These are phyloP conservation scores for Campoletis raptor DNA, from an alignment of 2,888 invertebrate genomes.

Conservation along the genomic window DNA sequence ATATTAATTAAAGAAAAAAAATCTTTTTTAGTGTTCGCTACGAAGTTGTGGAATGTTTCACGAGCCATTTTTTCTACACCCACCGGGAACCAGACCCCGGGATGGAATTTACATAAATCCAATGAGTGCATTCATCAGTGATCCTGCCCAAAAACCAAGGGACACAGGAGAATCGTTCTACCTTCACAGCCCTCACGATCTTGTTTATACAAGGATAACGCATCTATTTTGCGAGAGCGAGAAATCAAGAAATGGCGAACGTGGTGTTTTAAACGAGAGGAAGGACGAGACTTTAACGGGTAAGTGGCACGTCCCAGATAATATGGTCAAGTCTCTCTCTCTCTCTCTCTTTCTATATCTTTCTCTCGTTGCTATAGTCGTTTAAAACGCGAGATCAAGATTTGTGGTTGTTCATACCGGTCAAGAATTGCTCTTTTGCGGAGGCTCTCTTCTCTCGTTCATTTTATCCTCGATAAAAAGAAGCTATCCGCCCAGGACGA, in stretches of 20 bases:
- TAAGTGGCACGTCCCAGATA: slow-evolving; percentile 81
- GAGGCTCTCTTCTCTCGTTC: slow-evolving; percentile 8
- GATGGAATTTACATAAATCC: slow-evolving; percentile 95
- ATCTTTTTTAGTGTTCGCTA: slow-evolving; percentile 78
- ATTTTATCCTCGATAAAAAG: slow-evolving; percentile 1
- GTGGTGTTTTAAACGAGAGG: slow-evolving; percentile 74
- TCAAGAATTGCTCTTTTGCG: slow-evolving; percentile 36
- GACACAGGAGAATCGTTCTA: slow-evolving; percentile 90
- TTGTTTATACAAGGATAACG: slow-evolving; percentile 93
- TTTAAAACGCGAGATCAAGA: background rate
- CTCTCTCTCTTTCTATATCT: slow-evolving; percentile 28
- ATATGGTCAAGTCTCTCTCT: slow-evolving; percentile 48
- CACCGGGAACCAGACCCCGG: slow-evolving; percentile 86
- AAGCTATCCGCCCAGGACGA: slow-evolving; percentile 63
- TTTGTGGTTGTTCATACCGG: slow-evolving; percentile 40
- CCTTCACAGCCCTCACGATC: slow-evolving; percentile 92
- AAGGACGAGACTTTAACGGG: slow-evolving; percentile 84
- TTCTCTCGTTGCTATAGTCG: slow-evolving; percentile 27
- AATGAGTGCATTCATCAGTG: slow-evolving; percentile 87
- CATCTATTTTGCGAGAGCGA: slow-evolving; percentile 90
- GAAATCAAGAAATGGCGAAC: slow-evolving; percentile 72
- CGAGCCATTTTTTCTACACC: slow-evolving; percentile 84
- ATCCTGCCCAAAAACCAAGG: slow-evolving; percentile 77
- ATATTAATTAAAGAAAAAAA: background rate
- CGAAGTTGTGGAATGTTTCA: slow-evolving; percentile 83